phyloP scores from a whole-genome alignment of 2,888 invertebrate species.

The Acrocyrtus sp. region DNA sequence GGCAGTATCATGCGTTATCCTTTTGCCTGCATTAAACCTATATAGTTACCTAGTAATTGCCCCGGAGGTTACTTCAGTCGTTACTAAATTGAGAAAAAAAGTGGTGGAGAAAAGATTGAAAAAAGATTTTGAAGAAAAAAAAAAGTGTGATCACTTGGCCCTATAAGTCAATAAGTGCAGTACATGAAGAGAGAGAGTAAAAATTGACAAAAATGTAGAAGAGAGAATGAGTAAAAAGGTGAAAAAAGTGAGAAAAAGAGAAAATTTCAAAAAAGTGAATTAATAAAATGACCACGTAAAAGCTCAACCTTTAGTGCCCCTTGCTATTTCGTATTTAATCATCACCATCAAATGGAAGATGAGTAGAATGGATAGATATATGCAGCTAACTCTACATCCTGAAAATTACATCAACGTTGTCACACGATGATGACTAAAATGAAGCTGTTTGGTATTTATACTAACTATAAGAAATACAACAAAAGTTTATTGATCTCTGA shows the following conservation, averaged over 20 bases:
- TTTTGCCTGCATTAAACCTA: constrained; percentile 31
- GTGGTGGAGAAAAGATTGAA: constrained; percentile 17
- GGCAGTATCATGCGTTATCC: constrained; percentile 25
- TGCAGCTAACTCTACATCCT: constrained; percentile 19
- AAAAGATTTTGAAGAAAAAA: constrained; percentile 36
- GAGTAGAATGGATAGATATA: constrained; percentile 16
- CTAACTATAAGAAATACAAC: too few relatives aligned
- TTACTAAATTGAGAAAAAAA: background rate
- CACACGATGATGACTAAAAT: too few relatives aligned
- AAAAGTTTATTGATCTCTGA: too few relatives aligned
- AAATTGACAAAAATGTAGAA: constrained; percentile 60
- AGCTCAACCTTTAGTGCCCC: constrained; percentile 43
- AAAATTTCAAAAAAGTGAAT: constrained; percentile 58
- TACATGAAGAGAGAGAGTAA: constrained; percentile 58
- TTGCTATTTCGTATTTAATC: constrained; percentile 15
- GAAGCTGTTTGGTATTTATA: too few relatives aligned
- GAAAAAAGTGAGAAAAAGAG: too few relatives aligned
- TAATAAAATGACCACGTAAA: too few relatives aligned
- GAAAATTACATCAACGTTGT: constrained; percentile 13
- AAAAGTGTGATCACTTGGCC: constrained; percentile 62
- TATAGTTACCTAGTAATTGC: constrained; percentile 20
- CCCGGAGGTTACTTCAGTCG: background rate
- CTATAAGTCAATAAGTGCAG: constrained; percentile 56
- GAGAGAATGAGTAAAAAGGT: constrained; percentile 62
- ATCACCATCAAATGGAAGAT: constrained; percentile 20